Evolutionary conservation across 1,140 invertebrate genomes (phyloP).

Genomic region (Arctopsyche grandis): DNA sequence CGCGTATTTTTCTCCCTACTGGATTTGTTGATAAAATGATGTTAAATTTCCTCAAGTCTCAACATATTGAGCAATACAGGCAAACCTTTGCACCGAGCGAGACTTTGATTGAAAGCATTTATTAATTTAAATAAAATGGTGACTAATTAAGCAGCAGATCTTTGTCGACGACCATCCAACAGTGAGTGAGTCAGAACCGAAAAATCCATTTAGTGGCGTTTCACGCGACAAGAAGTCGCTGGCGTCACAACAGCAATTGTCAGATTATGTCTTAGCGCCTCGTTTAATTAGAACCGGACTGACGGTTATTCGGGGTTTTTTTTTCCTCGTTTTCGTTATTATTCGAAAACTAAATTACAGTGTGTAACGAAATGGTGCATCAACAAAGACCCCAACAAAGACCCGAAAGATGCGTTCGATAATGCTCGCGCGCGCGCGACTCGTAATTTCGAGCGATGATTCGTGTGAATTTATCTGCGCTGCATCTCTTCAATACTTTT

Average conservation of each 20-base stretch:
- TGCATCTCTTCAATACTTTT: conserved; percentile 3
- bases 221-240: too few relatives aligned
- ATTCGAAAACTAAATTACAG: background rate
- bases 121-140: too few relatives aligned
- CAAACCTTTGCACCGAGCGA: too few relatives aligned
- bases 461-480: conserved; percentile 34
- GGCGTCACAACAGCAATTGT: background rate
- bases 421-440: background rate
- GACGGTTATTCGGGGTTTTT: background rate
- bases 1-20: too few relatives aligned
- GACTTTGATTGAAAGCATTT: too few relatives aligned
- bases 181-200: too few relatives aligned
- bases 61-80: too few relatives aligned
- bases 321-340: background rate
- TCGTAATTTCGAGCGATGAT: conserved; percentile 34
- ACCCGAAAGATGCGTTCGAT: background rate
- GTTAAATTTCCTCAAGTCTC: too few relatives aligned
- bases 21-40: too few relatives aligned
- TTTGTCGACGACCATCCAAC: too few relatives aligned
- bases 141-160: too few relatives aligned
- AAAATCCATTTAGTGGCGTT: too few relatives aligned
- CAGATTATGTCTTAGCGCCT: conserved; percentile 19
- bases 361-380: conserved; percentile 11
- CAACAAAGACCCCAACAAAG: background rate
- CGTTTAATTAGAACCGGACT: conserved; percentile 11